Percentiles rank a stretch among this genome's conserved stretches.
Evolutionary conservation across 2,113 vertebrate species (phyloP).

Genomic region (Aphyosemion australe): DNA sequence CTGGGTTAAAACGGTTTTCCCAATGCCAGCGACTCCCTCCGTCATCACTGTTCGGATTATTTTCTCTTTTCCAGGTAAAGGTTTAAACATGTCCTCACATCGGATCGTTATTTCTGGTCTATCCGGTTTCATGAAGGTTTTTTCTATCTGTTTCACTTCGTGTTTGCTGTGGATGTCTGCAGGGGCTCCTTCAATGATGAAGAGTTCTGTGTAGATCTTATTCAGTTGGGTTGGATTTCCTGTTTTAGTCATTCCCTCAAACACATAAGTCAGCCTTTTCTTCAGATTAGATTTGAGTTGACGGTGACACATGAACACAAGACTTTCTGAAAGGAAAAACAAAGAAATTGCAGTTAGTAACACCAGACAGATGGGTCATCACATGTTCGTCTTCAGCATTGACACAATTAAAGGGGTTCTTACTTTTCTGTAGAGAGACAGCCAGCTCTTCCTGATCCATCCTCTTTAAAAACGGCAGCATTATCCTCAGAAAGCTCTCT

Average conservation of each 20-base stretch:
- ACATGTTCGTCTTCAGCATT: too few species aligned
- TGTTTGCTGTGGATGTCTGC: conserved; percentile 31
- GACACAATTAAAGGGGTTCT: too few species aligned
- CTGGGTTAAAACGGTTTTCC: conserved; percentile 44
- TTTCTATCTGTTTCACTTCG: conserved; percentile 55
- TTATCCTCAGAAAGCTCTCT: conserved; percentile 31
- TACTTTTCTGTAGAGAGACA: conserved; percentile 33
- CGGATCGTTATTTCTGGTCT: conserved; percentile 1
- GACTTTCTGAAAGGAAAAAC: not conserved
- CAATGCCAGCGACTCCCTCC: too few species aligned
- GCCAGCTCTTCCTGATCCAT: conserved; percentile 24
- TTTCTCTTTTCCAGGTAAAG: not conserved
- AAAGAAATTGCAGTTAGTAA: fast-evolving
- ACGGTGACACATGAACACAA: not conserved
- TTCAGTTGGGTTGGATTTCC: conserved; percentile 30
- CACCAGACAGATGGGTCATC: too few species aligned
- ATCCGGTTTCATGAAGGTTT: not conserved
- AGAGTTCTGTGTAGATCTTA: conserved; percentile 54
- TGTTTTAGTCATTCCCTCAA: conserved; percentile 34
- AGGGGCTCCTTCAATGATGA: conserved; percentile 32
- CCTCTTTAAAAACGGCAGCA: conserved; percentile 4
- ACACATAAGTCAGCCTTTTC: conserved; percentile 18
- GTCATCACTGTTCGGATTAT: conserved; percentile 36
- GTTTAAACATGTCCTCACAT: conserved; percentile 18
- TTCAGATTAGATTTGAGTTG: conserved; percentile 17